Base-by-base conservation (phyloP, 2,797 vertebrate species). In the Lateolabrax maculatus region DNA sequence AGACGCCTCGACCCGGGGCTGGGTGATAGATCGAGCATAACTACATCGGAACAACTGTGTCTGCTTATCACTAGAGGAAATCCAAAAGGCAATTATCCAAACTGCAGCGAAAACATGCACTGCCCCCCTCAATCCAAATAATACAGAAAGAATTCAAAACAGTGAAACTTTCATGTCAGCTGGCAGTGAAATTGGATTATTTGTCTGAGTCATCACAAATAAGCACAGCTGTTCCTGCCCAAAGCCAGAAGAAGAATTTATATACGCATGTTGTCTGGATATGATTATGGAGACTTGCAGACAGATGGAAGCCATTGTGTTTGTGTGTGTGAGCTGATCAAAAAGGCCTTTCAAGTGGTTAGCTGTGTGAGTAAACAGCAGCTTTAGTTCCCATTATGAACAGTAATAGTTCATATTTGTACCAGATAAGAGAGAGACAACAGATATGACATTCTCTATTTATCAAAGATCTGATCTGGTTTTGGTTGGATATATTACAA, bases 121-220 rank as follows among this genome's bases (percentile, higher is more conserved):
- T 46, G 52, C 60, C 51, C 36, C 60, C 51, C 36, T 62, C 23
- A 48, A 15, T 39, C 81, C 64, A 74, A 79, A 83, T 51, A 60
- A 71, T 13, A 84, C 25, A 55, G 34, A 46, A 36, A 69, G 36
- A 84, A 84, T 70, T n/a, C 31, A 77, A 72, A 80, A 74, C 27
- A 71, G 27, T 84, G 46, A 23, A 65, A 80, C 61, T 57, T 84
- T 87, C 64, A 84, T 85, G 82, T 82, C 48, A 89, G n/a, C n/a
- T 87, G 75, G 61, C 46, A 80, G 51, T 75, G 55, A 84, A 84
- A 89, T 76, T 21, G 3, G 53, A 66, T 83, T 79, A 83, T 85
- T 79, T 87, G 11, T 86, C 65, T 39, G 46, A 79, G 58, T 85
- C 75, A 80, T 63, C 56, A 55, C 61, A 79, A 87, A 76, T 29